Evolutionary conservation across 2,888 invertebrate genomes (phyloP), one percentile per base, ranked within the genome.

Genomic region (Metacarcinus magister): DNA sequence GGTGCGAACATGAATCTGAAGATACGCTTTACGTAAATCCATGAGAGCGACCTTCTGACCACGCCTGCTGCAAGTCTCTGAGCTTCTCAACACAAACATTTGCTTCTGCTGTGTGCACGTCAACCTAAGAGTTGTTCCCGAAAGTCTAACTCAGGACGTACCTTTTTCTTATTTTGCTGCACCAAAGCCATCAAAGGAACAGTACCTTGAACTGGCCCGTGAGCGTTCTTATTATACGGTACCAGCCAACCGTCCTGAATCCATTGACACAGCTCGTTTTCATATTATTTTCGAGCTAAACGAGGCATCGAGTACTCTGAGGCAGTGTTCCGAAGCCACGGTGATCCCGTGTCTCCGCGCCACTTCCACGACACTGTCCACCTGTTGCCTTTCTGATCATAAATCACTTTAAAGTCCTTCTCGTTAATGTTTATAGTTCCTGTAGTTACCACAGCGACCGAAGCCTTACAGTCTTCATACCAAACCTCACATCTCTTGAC

Each of bases 101-200:
- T 23, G 16, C 75, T n/a, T 94, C 87, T 3, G 94, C 94, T 48
- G 94, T 94, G 82, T 82, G 67, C 7, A 44, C 10, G 5, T 67
- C 75, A 4, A 94, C 32, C 23, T 82, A 23, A 13, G 43, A 44
- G 13, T 94, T 94, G 39, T 43, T 94, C 94, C 2, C 82, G 75
- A 23, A 94, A 94, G 23, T 94, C 94, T 5, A 94, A 43, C 19
- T 82, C 82, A 4, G 87, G 94, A 10, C 67, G 82, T 19, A 94
- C 94, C 43, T 46, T 87, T 32, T 54, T 23, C 46, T 90, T 90
- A 7, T 95, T 44, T 19, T 28, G 46, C 28, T 95, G 95, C 48
- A 48, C 54, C 5, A 95, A 46, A 8, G 95, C 95, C 95, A 95
- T 90, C 10, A 95, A 39, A 19, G 95, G 95, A 7, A 90, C 54